These are phyloP conservation scores for Scaptodrosophila latifasciaeformis DNA, from an alignment of 2,888 invertebrate species.

Conservation along the genomic window DNA sequence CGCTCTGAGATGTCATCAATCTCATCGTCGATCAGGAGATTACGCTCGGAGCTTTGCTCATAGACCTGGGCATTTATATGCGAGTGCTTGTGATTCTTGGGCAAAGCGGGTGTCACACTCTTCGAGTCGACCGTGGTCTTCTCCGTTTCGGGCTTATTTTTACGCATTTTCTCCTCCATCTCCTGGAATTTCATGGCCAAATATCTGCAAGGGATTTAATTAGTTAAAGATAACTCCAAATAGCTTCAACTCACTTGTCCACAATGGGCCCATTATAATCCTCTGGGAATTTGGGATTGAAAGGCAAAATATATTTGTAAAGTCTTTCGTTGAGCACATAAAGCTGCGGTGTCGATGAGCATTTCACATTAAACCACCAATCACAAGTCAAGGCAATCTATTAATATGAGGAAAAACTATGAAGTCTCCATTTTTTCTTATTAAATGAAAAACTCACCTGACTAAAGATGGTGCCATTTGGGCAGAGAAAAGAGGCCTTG, in stretches of 20 bases:
- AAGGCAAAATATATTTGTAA: constrained; percentile 90
- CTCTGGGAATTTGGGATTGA: constrained; percentile 91
- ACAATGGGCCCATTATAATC: constrained; percentile 92
- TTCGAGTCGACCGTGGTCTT: constrained; percentile 66
- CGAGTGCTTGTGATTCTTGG: constrained; percentile 42
- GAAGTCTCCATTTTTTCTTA: not conserved
- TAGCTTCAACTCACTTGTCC: constrained; percentile 80
- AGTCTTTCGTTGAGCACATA: constrained; percentile 92
- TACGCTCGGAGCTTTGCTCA: constrained; percentile 72
- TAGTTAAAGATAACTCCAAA: not conserved
- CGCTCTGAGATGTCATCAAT: constrained; percentile 70
- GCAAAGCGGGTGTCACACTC: constrained; percentile 34
- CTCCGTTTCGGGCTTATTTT: constrained; percentile 62
- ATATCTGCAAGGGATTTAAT: constrained; percentile 78
- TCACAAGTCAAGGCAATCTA: constrained; percentile 88
- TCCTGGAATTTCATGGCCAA: constrained; percentile 89
- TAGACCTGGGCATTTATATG: constrained; percentile 67
- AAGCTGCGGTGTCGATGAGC: constrained; percentile 87
- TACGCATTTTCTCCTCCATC: constrained; percentile 86
- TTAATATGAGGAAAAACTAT: too few relatives aligned
- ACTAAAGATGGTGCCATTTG: constrained; percentile 93
- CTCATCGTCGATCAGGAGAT: constrained; percentile 73
- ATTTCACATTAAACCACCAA: constrained; percentile 95
- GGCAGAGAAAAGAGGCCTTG: constrained; percentile 91
- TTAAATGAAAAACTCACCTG: constrained; percentile 75